A percentile compares a stretch with the other conserved stretches of the same genome.
phyloP scores from a whole-genome alignment of 2,797 vertebrate species.

The Amazona finschi region DNA sequence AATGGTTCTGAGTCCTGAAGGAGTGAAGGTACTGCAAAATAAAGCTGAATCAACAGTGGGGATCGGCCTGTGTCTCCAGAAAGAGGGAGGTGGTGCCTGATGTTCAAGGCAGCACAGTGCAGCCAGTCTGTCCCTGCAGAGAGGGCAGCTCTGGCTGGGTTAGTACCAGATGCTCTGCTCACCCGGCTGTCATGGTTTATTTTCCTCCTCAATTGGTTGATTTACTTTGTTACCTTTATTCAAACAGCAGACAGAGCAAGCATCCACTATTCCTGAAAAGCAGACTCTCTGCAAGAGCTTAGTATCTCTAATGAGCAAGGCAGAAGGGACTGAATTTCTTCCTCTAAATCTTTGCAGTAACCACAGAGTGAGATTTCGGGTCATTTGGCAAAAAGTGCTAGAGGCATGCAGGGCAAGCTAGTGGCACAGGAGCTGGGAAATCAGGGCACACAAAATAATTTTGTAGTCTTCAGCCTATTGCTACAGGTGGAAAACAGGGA shows the following conservation, averaged over 20 bases:
- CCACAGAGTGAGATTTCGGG: not conserved
- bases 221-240: not conserved
- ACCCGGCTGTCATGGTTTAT: not conserved
- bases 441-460: not conserved
- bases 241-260: not conserved
- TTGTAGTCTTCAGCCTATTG: not conserved
- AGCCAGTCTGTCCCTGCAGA: not conserved
- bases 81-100: not conserved
- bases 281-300: not conserved
- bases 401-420: not conserved
- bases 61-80: accelerated
- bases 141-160: not conserved
- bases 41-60: not conserved
- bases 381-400: not conserved
- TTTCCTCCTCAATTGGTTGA: not conserved
- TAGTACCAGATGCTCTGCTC: not conserved
- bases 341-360: not conserved
- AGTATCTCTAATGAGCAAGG: not conserved
- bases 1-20: constrained; percentile 78
- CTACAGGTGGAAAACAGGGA: not conserved
- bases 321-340: not conserved
- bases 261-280: not conserved
- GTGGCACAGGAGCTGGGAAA: not conserved
- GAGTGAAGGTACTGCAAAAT: constrained; percentile 83
- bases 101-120: not conserved